Evolutionary conservation across 2,888 invertebrate species (phyloP), one percentile per base, ranked within the genome.

Genomic region (Heterodera filipjevi): DNA sequence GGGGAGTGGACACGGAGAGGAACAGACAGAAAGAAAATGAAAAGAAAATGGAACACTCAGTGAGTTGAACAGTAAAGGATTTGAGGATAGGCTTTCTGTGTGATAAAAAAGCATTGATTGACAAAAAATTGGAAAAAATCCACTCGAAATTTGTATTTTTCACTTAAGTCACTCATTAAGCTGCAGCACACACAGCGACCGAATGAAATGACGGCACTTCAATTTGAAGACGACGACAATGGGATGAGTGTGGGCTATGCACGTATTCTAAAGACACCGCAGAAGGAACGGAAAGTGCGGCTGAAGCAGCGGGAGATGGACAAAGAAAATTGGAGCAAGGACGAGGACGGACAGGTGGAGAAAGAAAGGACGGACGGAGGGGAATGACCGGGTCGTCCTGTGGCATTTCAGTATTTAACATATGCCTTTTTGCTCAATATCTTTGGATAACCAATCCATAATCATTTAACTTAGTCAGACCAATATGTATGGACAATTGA

Each of bases 251-350:
- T 35, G n/a, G 81, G 81, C 70, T 81, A 81, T 53, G 81, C 81
- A 22, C 39, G 76, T 27, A 81, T 81, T 33, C 33, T 81, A n/a
- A 81, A 81, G 66, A 81, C 80, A 39, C 80, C 80, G 35, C 53
- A 66, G 33, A 64, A 71, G 46, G 68, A 68, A 35, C 68, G 68
- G 3, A 32, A n/a, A 32, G 35, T 68, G 32, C 68, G 68, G 33
- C 68, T 68, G 68, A 32, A 35, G 68, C 68, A 30, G 66, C 14
- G 12, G 30, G 8, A 5, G 30, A 66, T n/a, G 27, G 66, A 66
- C 66, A 32, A 32, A 5, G 68, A 19, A 16, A 22, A 68, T 32
- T 14, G 33, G 27, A 33, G 33, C 76, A 32, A 8, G 39, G 27
- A 68, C 33, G 46, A 16, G 27, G 76, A 64, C 35, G 30, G 30